Base-by-base conservation (phyloP, 2,797 vertebrate genomes). In the Xenentodon cancila region DNA sequence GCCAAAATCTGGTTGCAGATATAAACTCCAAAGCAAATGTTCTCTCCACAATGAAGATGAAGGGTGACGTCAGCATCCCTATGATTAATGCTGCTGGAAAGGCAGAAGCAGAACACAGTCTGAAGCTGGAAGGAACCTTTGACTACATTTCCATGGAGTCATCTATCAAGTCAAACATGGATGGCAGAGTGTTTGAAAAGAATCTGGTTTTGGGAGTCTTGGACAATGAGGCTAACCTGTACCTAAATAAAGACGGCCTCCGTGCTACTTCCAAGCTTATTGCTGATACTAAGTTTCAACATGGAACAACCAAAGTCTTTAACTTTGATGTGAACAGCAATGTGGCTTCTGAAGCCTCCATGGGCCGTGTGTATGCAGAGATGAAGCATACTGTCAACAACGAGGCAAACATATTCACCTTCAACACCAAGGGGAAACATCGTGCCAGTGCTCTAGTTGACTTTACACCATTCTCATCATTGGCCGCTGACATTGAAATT, bases 1-100 rank as follows among this genome's bases (percentile, higher is more conserved):
- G 88, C 56, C 96, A 98, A 73, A 92, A 95, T 54, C 89, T 99
- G 67, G 87, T 78, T 56, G 95, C 92, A 80, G 91, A 95, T 77
- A 93, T 89, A 9, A 96, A 94, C 66, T 83, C 90, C 56, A 94
- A 94, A 69, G 84, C 92, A 68, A 94, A 90, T 42, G 59, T 91
- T 64, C 86, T 80, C 16, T 96, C 94, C 52, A 91, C 72, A 20
- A 73, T 95, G 22, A 93, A 82, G 48, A 64, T 97, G 53, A 92
- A 75, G 0, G 93, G 94, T 70, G 81, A 93, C 71, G 91, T 95
- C 52, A 91, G 92, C 79, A 61, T 92, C 47, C 77, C 90, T 45
- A 40, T 84, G 25, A 89, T 94, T 46, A 70, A 80, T n/a, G 89
- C 90, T 37, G 83, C 74, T 64, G 94, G 92, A 40, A 90, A 86